Evolutionary conservation across 1,140 invertebrate species (phyloP), one percentile per base, ranked within the genome.

Genomic region (Micrasema minimum): DNA sequence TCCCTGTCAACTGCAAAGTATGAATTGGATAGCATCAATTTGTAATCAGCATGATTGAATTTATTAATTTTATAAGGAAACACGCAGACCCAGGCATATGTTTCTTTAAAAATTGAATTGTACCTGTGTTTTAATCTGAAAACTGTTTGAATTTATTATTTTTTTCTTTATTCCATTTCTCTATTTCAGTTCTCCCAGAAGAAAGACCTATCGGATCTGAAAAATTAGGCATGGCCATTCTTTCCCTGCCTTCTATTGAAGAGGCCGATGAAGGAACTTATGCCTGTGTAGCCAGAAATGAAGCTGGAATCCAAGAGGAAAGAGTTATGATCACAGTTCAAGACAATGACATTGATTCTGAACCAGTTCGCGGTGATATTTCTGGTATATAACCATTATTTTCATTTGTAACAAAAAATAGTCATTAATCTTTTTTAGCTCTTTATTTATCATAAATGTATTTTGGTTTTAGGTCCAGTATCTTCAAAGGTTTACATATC

Each of bases 361-460:
- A 43, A 18, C 67, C 67, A 59, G 14, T 61, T 11, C 67, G 67
- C 50, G 67, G 67, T n/a, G 67, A 69, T 38, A 69, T 69, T 37
- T 26, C 66, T 57, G 53, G 66, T 68, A 31, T 23, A 22, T n/a
- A n/a, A n/a, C n/a, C n/a, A n/a, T n/a, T n/a, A n/a, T n/a, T n/a
- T n/a, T n/a, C n/a, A n/a, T 18, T 51, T 18, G 16, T 2, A 12
- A 26, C 1, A 31, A 26, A 55, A 37, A 55, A 51, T 1, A 22
- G n/a, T n/a, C n/a, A n/a, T n/a, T n/a, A n/a, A n/a, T n/a, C n/a
- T n/a, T n/a, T 1, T 48, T 48, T 48, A 5, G n/a, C 2, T 2
- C 2, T 16, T 18, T 2, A 16, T n/a, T 1, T 48, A n/a, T n/a
- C n/a, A n/a, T n/a, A n/a, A n/a, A n/a, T n/a, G n/a, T 55, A 14